These are phyloP conservation scores for Spodoptera exigua DNA, from an alignment of 2,888 invertebrate species.

Conservation along the genomic window DNA sequence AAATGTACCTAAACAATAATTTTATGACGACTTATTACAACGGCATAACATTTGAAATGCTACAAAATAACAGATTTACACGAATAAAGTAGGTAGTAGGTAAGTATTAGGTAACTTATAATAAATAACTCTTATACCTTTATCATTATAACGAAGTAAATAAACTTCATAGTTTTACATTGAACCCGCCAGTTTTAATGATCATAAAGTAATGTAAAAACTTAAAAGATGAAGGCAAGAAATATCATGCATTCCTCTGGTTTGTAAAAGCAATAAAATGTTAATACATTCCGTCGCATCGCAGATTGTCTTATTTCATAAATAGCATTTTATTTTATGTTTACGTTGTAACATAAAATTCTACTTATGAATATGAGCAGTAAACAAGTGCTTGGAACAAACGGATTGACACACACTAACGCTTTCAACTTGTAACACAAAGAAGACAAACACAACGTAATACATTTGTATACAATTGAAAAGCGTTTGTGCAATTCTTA, in stretches of 20 bases:
- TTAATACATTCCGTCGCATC: constrained; percentile 56
- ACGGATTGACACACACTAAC: constrained; percentile 41
- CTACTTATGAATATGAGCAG: constrained; percentile 52
- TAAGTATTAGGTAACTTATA: constrained; percentile 32
- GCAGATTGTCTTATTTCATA: constrained; percentile 69
- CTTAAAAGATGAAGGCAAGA: constrained; percentile 27
- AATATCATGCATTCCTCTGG: constrained; percentile 49
- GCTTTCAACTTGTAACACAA: constrained; percentile 27
- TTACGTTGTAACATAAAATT: constrained; percentile 61
- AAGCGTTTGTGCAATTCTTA: constrained; percentile 35
- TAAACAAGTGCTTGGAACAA: constrained; percentile 49
- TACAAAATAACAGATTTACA: too few species aligned
- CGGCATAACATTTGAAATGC: too few species aligned
- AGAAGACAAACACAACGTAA: too few species aligned
- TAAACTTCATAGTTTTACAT: constrained; percentile 62
- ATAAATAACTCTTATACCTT: constrained; percentile 20
- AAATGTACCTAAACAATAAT: too few species aligned
- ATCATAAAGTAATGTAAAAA: constrained; percentile 55
- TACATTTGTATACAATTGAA: constrained; percentile 8
- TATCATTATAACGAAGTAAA: constrained; percentile 26
- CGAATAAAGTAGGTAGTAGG: too few species aligned
- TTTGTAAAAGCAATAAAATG: constrained; percentile 60
- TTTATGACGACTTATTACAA: too few species aligned
- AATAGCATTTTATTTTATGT: constrained; percentile 66
- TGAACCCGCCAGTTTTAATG: constrained; percentile 58